Evolutionary conservation across 2,888 invertebrate genomes (phyloP).

Genomic region (Esperia sulphurella): DNA sequence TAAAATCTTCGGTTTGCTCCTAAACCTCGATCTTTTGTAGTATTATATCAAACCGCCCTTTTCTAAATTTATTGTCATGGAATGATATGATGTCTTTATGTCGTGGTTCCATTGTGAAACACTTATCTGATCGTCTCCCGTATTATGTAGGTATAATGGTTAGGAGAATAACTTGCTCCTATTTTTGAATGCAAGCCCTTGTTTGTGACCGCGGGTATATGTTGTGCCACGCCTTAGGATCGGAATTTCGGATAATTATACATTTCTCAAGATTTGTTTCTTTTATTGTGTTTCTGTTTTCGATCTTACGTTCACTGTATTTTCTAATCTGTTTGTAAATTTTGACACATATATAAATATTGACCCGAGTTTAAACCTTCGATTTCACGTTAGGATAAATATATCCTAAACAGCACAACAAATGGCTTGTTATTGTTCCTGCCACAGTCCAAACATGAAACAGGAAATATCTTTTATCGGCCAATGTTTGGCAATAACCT

Average conservation of each 20-base stretch:
- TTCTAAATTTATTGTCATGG: conserved; percentile 70
- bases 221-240: conserved; percentile 10
- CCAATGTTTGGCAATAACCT: conserved; percentile 14
- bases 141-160: conserved; percentile 64
- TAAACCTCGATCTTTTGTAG: conserved; percentile 64
- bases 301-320: no score
- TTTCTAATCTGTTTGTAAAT: no score
- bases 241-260: background rate
- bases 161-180: conserved; percentile 33
- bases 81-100: conserved; percentile 79
- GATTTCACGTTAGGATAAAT: no score
- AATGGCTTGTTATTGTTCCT: no score
- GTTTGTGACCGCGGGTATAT: conserved; percentile 18
- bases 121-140: conserved; percentile 73
- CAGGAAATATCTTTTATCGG: background rate
- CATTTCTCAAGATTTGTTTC: background rate
- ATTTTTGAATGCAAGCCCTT: conserved; percentile 26
- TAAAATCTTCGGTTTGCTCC: conserved; percentile 57
- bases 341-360: no score
- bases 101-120: conserved; percentile 61
- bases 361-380: no score
- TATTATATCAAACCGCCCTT: conserved; percentile 67
- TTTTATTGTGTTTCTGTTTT: background rate
- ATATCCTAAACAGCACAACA: no score
- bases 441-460: background rate